phyloP scores from a whole-genome alignment of 2,797 vertebrate genomes.

The Anniella stebbinsi region DNA sequence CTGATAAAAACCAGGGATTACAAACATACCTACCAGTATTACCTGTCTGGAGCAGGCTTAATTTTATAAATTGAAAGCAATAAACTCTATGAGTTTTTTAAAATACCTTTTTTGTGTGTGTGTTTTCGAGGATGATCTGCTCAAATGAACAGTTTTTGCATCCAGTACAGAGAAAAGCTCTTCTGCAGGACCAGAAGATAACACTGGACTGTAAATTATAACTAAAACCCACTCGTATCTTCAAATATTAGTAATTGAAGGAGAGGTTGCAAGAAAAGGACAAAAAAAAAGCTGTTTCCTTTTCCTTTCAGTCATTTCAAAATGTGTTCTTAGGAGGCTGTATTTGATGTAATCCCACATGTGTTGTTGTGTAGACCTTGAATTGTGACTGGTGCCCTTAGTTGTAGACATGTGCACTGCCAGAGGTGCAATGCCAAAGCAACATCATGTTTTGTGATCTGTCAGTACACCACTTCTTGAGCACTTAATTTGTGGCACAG shows the following conservation, averaged over 20 bases:
- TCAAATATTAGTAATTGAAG: conserved; percentile 61
- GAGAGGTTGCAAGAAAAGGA: conserved; percentile 66
- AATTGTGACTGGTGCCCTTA: conserved; percentile 52
- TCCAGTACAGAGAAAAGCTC: conserved; percentile 72
- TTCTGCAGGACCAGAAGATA: conserved; percentile 79
- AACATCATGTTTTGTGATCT: conserved; percentile 15
- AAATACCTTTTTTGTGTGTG: conserved; percentile 70
- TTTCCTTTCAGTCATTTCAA: conserved; percentile 60
- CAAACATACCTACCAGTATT: conserved; percentile 76
- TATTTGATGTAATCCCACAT: conserved; percentile 64
- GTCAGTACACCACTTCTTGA: neutral
- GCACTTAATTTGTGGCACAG: conserved; percentile 1
- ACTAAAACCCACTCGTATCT: conserved; percentile 64
- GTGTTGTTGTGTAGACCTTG: conserved; percentile 66
- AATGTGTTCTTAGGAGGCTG: conserved; percentile 58
- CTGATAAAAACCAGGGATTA: conserved; percentile 77
- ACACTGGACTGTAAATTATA: conserved; percentile 71
- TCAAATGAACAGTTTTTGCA: conserved; percentile 77
- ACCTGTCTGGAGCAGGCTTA: conserved; percentile 83
- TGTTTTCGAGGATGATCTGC: conserved; percentile 79
- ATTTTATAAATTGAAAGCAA: conserved; percentile 84
- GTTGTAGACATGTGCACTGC: neutral
- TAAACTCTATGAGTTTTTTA: conserved; percentile 83
- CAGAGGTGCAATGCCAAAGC: conserved; percentile 1
- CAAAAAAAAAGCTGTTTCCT: conserved; percentile 47